Evolutionary conservation across 2,888 invertebrate genomes (phyloP).

Genomic region (Pyralis farinalis): DNA sequence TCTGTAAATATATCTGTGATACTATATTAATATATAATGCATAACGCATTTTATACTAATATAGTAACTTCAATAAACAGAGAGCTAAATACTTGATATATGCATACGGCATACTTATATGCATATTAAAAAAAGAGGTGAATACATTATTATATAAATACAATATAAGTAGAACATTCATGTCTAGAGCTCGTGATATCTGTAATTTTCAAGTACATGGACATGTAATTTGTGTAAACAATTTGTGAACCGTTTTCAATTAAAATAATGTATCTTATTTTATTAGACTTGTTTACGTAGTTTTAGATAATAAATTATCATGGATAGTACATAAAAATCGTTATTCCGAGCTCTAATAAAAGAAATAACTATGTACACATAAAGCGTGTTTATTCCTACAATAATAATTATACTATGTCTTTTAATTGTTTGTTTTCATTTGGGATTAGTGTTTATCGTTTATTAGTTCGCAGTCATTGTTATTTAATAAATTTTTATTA

Average conservation of each 20-base stretch:
- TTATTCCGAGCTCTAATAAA: neutral
- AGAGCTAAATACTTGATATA: too few relatives aligned
- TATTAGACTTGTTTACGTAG: neutral
- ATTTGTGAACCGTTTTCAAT: too few relatives aligned
- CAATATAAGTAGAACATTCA: too few relatives aligned
- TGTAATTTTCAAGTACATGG: neutral
- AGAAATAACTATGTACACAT: neutral
- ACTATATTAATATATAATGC: too few relatives aligned
- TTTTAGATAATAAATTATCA: neutral
- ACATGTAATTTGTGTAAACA: too few relatives aligned
- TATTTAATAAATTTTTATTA: conserved; percentile 50
- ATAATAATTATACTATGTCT: conserved; percentile 42
- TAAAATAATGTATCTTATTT: neutral
- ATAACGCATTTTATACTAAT: too few relatives aligned
- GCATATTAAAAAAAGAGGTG: too few relatives aligned
- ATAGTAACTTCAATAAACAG: too few relatives aligned
- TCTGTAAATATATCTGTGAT: too few relatives aligned
- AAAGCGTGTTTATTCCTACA: neutral
- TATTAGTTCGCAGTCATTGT: conserved; percentile 42
- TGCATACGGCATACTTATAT: too few relatives aligned
- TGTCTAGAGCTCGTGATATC: neutral
- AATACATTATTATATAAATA: too few relatives aligned
- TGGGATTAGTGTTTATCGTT: conserved; percentile 28
- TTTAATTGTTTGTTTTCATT: conserved; percentile 28
- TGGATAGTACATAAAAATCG: neutral